phyloP scores from a whole-genome alignment of 2,797 vertebrate species.

The Spea hammondii region DNA sequence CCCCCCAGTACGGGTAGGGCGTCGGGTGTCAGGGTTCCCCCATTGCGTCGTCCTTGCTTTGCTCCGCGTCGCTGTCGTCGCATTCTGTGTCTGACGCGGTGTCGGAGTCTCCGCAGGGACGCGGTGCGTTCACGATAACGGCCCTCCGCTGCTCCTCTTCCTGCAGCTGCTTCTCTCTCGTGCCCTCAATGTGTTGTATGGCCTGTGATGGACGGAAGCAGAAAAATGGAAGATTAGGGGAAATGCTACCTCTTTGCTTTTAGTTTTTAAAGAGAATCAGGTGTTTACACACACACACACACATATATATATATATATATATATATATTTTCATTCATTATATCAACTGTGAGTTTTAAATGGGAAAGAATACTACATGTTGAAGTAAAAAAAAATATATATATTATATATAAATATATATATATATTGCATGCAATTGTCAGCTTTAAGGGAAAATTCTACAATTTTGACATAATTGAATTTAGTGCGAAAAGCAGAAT shows the following conservation, averaged over 20 bases:
- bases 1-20: constrained; percentile 51
- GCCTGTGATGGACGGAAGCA: constrained; percentile 69
- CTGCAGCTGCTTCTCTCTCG: constrained; percentile 82
- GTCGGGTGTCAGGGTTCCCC: constrained; percentile 79
- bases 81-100: constrained; percentile 73
- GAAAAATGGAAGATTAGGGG: background rate
- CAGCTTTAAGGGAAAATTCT: too few relatives aligned
- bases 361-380: too few relatives aligned
- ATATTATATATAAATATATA: too few relatives aligned
- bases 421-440: too few relatives aligned
- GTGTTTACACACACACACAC: too few relatives aligned
- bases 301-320: too few relatives aligned
- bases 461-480: too few relatives aligned
- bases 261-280: background rate
- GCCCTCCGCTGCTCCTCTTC: constrained; percentile 85
- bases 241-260: background rate
- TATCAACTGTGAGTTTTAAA: too few relatives aligned
- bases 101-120: constrained; percentile 78
- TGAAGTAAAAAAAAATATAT: too few relatives aligned
- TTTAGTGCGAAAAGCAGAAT: too few relatives aligned
- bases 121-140: constrained; percentile 85
- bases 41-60: constrained; percentile 60
- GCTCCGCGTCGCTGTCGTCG: constrained; percentile 79
- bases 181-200: constrained; percentile 98
- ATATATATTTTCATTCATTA: too few relatives aligned